These are phyloP conservation scores for Chymomyza amoena DNA, from an alignment of 2,888 invertebrate genomes.

Conservation along the genomic window DNA sequence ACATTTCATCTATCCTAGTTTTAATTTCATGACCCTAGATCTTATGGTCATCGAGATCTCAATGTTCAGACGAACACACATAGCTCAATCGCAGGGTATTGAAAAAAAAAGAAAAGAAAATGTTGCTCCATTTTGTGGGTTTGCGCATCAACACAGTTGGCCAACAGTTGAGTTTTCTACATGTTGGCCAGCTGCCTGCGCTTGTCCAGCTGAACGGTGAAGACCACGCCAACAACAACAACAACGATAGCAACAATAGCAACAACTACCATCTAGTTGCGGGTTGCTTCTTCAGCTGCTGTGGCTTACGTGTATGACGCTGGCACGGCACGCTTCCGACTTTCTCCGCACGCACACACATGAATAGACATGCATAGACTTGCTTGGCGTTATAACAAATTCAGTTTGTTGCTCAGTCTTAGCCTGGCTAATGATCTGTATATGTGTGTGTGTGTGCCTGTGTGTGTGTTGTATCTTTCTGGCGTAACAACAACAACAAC, in stretches of 20 bases:
- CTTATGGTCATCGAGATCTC: no score
- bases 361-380: constrained; percentile 5
- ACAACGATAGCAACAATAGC: background rate
- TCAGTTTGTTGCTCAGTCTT: constrained; percentile 50
- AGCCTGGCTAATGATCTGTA: constrained; percentile 68
- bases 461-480: background rate
- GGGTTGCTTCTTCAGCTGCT: constrained; percentile 44
- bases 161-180: constrained; percentile 15
- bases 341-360: constrained; percentile 57
- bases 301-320: constrained; percentile 54
- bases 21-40: no score
- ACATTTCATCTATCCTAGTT: no score
- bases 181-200: constrained; percentile 19
- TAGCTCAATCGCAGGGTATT: no score
- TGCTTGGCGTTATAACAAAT: constrained; percentile 62
- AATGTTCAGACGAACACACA: no score
- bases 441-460: constrained; percentile 36
- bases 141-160: constrained; percentile 30
- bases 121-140: constrained; percentile 53
- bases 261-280: constrained; percentile 19
- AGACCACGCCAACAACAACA: no score
- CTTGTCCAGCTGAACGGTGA: constrained; percentile 33
- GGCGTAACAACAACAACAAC: background rate
- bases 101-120: constrained; percentile 28
- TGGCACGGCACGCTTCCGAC: constrained; percentile 61